Evolutionary conservation across 2,113 vertebrate genomes (phyloP).

Genomic region (Odocoileus virginianus): DNA sequence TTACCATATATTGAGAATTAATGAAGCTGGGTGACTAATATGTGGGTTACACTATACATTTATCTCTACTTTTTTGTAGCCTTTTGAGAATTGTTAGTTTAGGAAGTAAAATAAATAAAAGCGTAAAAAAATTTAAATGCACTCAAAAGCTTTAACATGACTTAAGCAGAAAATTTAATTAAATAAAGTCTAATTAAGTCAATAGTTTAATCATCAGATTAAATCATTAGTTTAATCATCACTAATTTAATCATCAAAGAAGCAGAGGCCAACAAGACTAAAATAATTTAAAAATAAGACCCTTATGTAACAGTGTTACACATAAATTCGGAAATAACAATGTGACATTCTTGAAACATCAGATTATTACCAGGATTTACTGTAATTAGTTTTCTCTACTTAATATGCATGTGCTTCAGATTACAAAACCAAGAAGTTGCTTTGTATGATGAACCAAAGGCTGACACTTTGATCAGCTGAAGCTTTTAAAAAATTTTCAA

Average conservation of each 20-base stretch:
- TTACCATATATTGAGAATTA: background rate
- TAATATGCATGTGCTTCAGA: constrained; percentile 59
- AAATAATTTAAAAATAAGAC: constrained; percentile 43
- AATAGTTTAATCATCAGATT: background rate
- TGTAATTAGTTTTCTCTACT: constrained; percentile 35
- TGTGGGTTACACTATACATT: background rate
- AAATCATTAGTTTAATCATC: too few species aligned
- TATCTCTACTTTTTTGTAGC: background rate
- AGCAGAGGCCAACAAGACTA: background rate
- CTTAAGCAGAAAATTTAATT: background rate
- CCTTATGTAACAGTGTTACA: constrained; percentile 57
- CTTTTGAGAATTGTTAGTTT: background rate
- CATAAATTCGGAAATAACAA: constrained; percentile 46
- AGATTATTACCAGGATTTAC: constrained; percentile 55
- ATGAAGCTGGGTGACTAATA: background rate
- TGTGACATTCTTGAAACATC: constrained; percentile 45
- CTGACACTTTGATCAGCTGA: background rate
- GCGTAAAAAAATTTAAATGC: background rate
- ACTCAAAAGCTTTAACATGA: background rate
- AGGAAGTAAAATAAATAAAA: background rate
- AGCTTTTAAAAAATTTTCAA: background rate
- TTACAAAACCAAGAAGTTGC: constrained; percentile 22
- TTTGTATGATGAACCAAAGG: background rate
- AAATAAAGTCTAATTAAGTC: background rate
- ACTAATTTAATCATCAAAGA: background rate